Evolutionary conservation across 2,797 vertebrate genomes (phyloP).

Genomic region (Pipistrellus nathusii): DNA sequence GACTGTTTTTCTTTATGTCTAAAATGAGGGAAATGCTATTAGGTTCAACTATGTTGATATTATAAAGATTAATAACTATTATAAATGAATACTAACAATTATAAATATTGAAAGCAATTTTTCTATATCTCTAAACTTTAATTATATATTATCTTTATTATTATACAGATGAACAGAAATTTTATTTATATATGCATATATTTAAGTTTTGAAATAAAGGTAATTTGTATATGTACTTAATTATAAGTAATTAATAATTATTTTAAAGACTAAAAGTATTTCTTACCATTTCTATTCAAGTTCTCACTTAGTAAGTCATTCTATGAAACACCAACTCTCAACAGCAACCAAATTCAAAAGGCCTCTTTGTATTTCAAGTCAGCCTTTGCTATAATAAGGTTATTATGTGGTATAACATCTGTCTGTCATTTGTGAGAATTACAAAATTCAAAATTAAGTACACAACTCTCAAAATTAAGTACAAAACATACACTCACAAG

Average conservation of each 20-base stretch:
- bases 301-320: not conserved
- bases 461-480: conserved; percentile 16
- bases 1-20: conserved; percentile 10
- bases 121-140: not conserved
- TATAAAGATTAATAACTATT: not conserved
- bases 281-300: not conserved
- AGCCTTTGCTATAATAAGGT: not conserved
- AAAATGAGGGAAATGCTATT: conserved; percentile 50
- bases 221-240: conserved; percentile 3
- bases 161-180: not conserved
- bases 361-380: conserved; percentile 25
- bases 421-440: conserved; percentile 13
- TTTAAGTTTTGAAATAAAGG: not conserved
- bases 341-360: conserved; percentile 54
- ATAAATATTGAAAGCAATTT: conserved; percentile 37
- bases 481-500: conserved; percentile 7
- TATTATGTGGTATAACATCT: not conserved
- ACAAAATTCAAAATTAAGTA: conserved; percentile 31
- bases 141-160: conserved; percentile 1
- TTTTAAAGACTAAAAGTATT: conserved; percentile 22
- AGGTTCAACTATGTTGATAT: not conserved
- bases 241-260: not conserved
- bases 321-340: not conserved
- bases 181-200: not conserved
- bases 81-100: not conserved